These are phyloP conservation scores for Numenius phaeopus DNA, from an alignment of 2,797 vertebrate species.

Conservation along the genomic window DNA sequence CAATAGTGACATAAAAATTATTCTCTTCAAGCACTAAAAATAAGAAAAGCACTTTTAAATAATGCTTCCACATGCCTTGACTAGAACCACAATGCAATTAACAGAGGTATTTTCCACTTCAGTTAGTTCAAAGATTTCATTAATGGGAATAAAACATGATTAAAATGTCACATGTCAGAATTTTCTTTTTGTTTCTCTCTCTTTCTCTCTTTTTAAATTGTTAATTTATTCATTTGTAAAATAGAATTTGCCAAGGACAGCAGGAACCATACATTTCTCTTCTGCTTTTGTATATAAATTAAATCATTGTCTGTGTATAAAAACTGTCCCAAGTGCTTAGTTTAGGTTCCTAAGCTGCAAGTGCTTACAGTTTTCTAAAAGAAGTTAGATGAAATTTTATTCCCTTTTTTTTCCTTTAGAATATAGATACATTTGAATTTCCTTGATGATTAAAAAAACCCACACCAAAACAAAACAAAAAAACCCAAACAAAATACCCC, in stretches of 20 bases:
- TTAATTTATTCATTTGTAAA: neutral
- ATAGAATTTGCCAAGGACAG: neutral
- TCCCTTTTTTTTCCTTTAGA: neutral
- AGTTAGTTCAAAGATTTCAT: neutral
- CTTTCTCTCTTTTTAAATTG: neutral
- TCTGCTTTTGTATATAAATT: neutral
- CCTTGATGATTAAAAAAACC: neutral
- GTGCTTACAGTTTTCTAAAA: neutral
- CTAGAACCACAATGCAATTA: neutral
- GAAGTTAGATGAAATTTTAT: neutral
- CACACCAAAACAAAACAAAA: neutral
- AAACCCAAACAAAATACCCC: no score
- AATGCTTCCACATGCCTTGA: neutral
- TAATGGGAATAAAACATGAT: neutral
- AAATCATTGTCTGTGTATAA: neutral
- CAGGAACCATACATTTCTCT: neutral
- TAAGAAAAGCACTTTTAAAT: neutral
- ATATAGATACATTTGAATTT: neutral
- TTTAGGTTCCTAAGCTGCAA: neutral
- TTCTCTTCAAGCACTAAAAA: neutral
- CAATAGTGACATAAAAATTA: neutral
- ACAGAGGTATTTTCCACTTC: constrained; percentile 9
- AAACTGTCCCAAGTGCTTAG: neutral
- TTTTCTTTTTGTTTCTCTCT: neutral
- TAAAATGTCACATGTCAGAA: neutral